Evolutionary conservation across 2,113 vertebrate species (phyloP).

Genomic region (Thunnus maccoyii): DNA sequence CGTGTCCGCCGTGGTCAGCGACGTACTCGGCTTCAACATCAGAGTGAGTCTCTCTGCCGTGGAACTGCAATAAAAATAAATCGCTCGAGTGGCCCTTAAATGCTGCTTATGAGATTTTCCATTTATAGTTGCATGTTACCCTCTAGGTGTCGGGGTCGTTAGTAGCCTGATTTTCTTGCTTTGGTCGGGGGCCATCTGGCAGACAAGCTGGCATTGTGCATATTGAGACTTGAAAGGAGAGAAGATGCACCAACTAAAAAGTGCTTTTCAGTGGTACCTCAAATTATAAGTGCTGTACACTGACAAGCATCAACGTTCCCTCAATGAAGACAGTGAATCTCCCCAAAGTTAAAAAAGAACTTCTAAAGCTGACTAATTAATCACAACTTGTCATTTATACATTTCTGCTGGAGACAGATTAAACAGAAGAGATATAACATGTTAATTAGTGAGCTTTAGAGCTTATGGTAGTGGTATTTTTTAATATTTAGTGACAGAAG

Average conservation of each 20-base stretch:
- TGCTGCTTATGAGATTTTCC: background rate
- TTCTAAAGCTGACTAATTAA: no score
- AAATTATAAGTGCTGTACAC: background rate
- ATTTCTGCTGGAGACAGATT: no score
- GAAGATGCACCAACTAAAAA: background rate
- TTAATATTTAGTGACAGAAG: background rate
- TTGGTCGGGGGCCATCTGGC: background rate
- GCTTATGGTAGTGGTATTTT: no score
- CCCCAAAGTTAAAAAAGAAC: no score
- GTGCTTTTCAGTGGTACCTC: background rate
- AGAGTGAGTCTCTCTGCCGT: conserved; percentile 85
- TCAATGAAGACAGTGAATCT: background rate
- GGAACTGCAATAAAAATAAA: no score
- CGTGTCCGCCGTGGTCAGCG: conserved; percentile 96
- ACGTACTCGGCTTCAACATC: conserved; percentile 97
- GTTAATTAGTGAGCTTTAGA: no score
- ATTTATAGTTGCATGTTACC: background rate
- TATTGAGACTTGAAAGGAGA: background rate
- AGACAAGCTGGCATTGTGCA: background rate
- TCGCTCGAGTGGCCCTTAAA: background rate
- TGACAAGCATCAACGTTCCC: no score
- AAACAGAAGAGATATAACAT: no score
- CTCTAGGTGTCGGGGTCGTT: background rate
- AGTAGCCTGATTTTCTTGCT: background rate
- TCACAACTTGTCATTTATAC: no score